Evolutionary conservation across 2,888 invertebrate genomes (phyloP).

Genomic region (Chydorus sphaericus): DNA sequence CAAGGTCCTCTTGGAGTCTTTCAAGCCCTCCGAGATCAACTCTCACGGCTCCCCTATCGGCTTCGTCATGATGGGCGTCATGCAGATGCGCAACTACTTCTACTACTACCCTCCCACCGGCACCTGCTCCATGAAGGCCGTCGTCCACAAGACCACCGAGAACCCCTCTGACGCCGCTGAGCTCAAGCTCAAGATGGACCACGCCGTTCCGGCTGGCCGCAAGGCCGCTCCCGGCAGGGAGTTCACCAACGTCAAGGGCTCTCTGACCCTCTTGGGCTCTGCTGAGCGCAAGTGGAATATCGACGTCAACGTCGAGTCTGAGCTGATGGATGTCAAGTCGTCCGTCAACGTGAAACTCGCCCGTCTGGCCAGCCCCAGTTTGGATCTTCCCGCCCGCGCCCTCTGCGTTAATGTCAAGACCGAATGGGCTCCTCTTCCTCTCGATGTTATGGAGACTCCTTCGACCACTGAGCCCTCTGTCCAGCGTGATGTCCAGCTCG

Average conservation of each 20-base stretch:
- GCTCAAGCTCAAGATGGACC: conserved; percentile 7
- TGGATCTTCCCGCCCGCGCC: conserved; percentile 9
- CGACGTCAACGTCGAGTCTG: conserved; percentile 9
- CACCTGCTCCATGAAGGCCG: conserved; percentile 12
- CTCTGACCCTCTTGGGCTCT: conserved; percentile 6
- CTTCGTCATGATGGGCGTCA: conserved; percentile 11
- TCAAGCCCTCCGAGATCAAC: conserved; percentile 15
- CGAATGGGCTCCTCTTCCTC: conserved; percentile 7
- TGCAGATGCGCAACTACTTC: conserved; percentile 15
- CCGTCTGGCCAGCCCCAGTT: conserved; percentile 1
- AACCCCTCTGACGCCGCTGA: conserved; percentile 10
- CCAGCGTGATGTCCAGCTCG: conserved; percentile 7
- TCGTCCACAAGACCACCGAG: conserved; percentile 9
- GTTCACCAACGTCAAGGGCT: conserved; percentile 8
- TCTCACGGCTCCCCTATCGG: conserved; percentile 8
- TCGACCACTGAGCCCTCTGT: conserved; percentile 13
- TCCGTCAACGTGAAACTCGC: conserved; percentile 9
- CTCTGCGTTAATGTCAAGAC: conserved; percentile 14
- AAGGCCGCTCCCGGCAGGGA: not conserved
- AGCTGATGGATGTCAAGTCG: conserved; percentile 12
- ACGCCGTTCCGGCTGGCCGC: not conserved
- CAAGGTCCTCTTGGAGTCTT: conserved; percentile 6
- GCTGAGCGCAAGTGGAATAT: conserved; percentile 12
- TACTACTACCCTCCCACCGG: conserved; percentile 14
- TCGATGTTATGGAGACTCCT: conserved; percentile 13